phyloP scores from a whole-genome alignment of 1,140 invertebrate species.

The Drosophila bifasciata region DNA sequence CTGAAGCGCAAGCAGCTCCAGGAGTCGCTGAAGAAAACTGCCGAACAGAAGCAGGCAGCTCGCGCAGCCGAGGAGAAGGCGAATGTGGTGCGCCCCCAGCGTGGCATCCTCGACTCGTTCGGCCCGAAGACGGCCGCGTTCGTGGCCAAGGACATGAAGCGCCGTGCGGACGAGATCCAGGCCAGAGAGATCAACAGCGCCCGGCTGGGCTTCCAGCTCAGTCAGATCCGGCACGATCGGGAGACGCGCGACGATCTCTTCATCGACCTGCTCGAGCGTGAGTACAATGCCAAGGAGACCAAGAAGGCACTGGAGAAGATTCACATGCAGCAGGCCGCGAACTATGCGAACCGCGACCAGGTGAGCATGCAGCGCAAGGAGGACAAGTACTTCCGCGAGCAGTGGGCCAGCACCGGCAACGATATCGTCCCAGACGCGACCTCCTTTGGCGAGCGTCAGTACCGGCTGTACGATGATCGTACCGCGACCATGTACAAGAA shows the following conservation, averaged over 20 bases:
- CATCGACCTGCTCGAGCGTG: constrained; percentile 46
- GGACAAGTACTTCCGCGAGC: constrained; percentile 43
- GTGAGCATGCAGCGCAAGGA: constrained; percentile 49
- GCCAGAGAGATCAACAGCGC: constrained; percentile 37
- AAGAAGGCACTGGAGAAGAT: constrained; percentile 18
- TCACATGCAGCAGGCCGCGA: constrained; percentile 16
- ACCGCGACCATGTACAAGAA: not conserved
- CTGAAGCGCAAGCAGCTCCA: constrained; percentile 34
- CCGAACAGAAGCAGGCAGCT: constrained; percentile 9
- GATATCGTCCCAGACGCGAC: constrained; percentile 33
- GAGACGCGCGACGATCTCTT: constrained; percentile 51
- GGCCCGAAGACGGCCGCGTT: constrained; percentile 29
- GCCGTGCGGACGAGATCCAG: constrained; percentile 13
- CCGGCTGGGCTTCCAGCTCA: constrained; percentile 35
- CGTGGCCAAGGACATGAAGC: constrained; percentile 6
- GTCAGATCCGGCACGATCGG: constrained; percentile 32
- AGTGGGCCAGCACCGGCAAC: constrained; percentile 16
- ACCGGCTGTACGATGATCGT: constrained; percentile 6
- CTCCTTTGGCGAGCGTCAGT: constrained; percentile 61
- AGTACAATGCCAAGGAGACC: constrained; percentile 44
- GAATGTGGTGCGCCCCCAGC: constrained; percentile 23
- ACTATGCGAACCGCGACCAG: constrained; percentile 48
- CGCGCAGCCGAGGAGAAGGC: not conserved
- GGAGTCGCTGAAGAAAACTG: constrained; percentile 37
- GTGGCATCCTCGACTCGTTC: constrained; percentile 51